Percentiles rank a stretch among this genome's conserved stretches.
phyloP scores from a whole-genome alignment of 2,888 invertebrate genomes.

The Phrixothrix hirtus region DNA sequence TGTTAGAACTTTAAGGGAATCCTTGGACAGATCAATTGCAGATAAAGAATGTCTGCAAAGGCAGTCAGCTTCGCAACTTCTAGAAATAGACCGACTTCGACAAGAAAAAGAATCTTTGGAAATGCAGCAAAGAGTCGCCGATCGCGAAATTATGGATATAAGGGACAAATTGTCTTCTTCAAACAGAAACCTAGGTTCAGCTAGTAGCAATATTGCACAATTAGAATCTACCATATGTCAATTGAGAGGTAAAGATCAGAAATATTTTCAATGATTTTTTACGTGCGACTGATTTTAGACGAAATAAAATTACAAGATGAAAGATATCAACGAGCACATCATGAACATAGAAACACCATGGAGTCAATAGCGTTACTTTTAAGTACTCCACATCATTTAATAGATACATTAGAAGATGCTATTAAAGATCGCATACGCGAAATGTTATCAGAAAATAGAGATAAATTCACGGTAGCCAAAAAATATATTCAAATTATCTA shows the following conservation, averaged over 20 bases:
- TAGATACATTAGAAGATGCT: constrained; percentile 76
- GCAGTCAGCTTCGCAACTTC: constrained; percentile 70
- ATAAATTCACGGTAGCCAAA: constrained; percentile 68
- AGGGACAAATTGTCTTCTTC: constrained; percentile 69
- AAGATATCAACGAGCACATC: constrained; percentile 67
- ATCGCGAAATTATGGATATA: constrained; percentile 71
- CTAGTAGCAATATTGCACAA: constrained; percentile 70
- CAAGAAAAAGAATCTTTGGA: constrained; percentile 78
- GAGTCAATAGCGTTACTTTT: constrained; percentile 73
- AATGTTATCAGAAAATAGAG: constrained; percentile 75
- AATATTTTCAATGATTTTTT: too few species aligned
- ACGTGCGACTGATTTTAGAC: too few species aligned
- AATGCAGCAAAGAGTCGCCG: constrained; percentile 72
- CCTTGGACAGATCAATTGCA: constrained; percentile 64
- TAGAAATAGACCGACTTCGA: constrained; percentile 72
- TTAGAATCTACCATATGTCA: constrained; percentile 71
- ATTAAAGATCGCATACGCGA: constrained; percentile 81
- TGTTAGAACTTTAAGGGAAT: constrained; percentile 67
- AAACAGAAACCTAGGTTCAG: constrained; percentile 67
- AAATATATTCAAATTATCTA: constrained; percentile 9
- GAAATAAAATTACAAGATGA: constrained; percentile 72
- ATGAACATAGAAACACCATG: constrained; percentile 69
- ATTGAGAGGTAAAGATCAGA: constrained; percentile 70
- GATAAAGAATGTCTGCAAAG: constrained; percentile 78
- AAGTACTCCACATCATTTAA: constrained; percentile 71